Evolutionary conservation across 1,140 invertebrate species (phyloP), one percentile per base, ranked within the genome.

Genomic region (Drosophila nigrodunni): DNA sequence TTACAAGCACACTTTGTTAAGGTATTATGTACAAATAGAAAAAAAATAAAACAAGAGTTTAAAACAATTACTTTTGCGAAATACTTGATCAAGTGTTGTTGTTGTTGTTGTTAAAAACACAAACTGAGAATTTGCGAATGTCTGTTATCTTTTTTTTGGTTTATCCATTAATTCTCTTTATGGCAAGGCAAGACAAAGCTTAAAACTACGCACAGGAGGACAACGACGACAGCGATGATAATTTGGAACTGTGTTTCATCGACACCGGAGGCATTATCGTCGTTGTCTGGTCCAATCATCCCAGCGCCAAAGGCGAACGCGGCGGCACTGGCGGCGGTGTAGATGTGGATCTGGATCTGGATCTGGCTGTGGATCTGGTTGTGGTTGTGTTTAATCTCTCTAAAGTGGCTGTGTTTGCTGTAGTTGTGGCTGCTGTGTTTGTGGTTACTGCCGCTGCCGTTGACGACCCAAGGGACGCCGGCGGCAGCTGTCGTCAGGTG

Each of bases 401-500:
- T 25, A 30, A 5, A 30, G 61, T 71, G 39, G 78, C 62, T 35
- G 65, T 43, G 13, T 49, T 49, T 67, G 58, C 13, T 47, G 49
- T 39, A 5, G 15, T 47, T 25, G 74, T 64, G 39, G 73, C 60
- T 30, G 69, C 44, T 15, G 49, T 35, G 59, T 66, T 52, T 30
- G 47, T 13, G 55, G 44, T 61, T 60, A 37, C 41, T 58, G 78
- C 64, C 75, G 30, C 30, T 46, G 46, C 13, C 25, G 21, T n/a
- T n/a, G 60, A 35, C 50, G 52, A 7, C 35, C 34, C 13, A 7
- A 25, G 21, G 3, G 77, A 71, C 54, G 81, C 68, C 65, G 81
- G 70, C 81, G 72, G 85, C 75, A 89, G 69, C 25, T 86, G 82
- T 57, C 82, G 90, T 92, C 90, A 92, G 73, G 90, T 92, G 62